Evolutionary conservation across 2,113 vertebrate genomes (phyloP).

Genomic region (Sinosuthora webbiana): DNA sequence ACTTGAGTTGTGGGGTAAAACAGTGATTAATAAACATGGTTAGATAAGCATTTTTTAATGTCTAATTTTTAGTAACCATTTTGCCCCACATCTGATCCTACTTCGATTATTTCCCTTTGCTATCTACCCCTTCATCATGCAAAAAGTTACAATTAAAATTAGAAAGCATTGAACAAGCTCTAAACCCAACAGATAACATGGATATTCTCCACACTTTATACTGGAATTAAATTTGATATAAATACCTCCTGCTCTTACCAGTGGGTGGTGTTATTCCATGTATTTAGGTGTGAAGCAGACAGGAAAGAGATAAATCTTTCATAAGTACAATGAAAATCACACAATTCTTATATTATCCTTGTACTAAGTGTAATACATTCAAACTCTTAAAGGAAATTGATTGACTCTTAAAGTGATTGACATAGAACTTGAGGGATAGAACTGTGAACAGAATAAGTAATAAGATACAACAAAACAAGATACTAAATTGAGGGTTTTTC

Average conservation of each 20-base stretch:
- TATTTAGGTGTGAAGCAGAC: conserved; percentile 88
- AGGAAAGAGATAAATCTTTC: conserved; percentile 89
- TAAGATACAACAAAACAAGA: conserved; percentile 58
- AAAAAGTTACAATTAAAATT: conserved; percentile 70
- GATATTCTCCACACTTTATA: conserved; percentile 78
- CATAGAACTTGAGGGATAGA: conserved; percentile 28
- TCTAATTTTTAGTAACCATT: conserved; percentile 48
- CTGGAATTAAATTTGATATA: conserved; percentile 80
- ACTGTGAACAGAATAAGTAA: conserved; percentile 40
- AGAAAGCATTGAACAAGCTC: conserved; percentile 75
- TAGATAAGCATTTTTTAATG: conserved; percentile 41
- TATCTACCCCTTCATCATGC: conserved; percentile 73
- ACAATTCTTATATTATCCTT: conserved; percentile 74
- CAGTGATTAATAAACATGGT: conserved; percentile 5
- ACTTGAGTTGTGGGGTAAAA: conserved; percentile 60
- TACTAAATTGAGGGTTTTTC: conserved; percentile 47
- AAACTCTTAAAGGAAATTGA: conserved; percentile 62
- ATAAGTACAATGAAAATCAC: conserved; percentile 83
- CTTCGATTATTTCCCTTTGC: conserved; percentile 43
- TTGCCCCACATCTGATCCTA: conserved; percentile 70
- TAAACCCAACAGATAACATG: conserved; percentile 77
- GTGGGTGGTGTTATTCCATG: conserved; percentile 88
- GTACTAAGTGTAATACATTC: conserved; percentile 65
- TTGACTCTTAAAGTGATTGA: conserved; percentile 50
- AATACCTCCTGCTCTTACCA: conserved; percentile 99